Evolutionary conservation across 2,113 vertebrate species (phyloP), one percentile per base, ranked within the genome.

Genomic region (Semnornis frantzii): DNA sequence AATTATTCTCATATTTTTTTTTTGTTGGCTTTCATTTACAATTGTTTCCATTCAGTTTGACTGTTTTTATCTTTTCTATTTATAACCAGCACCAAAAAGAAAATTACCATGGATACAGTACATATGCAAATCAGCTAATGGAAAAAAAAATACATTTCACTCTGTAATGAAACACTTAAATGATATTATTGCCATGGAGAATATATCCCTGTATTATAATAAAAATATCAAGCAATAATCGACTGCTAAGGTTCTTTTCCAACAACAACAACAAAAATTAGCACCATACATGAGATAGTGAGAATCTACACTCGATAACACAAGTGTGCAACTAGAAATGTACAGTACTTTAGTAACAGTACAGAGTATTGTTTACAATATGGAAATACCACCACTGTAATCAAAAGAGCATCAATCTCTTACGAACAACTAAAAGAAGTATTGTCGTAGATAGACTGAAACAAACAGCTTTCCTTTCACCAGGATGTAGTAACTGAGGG

Each of bases 261-360:
- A 98, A 95, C 96, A 63, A 96, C 77, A 94, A 52, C 50, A 50
- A 50, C 93, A 90, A 96, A 39, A 39, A 39, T 39, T 97, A 99
- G 98, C 98, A 99, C 98, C 98, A 97, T 97, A 89, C 97, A 97
- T 97, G 94, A 97, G 97, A 96, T 92, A 92, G 95, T 97, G 96
- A 97, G 97, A 98, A 87, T 97, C 97, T 97, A 98, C 91, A 95
- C 96, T 96, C 94, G 96, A 82, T 97, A 96, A 98, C 96, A 97
- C 93, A 85, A 82, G 12, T 98, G 97, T 98, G 98, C 97, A 97
- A 98, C 96, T 97, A 97, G 91, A 96, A 96, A 96, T 97, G 96
- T 98, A 98, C 98, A 98, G 98, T 97, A 97, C 97, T 95, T 79
- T 78, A 93, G 92, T 77, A 97, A 95, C 96, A 98, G 98, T 98